phyloP scores from a whole-genome alignment of 1,140 invertebrate genomes.

The Aphaenogaster ashmeadi region DNA sequence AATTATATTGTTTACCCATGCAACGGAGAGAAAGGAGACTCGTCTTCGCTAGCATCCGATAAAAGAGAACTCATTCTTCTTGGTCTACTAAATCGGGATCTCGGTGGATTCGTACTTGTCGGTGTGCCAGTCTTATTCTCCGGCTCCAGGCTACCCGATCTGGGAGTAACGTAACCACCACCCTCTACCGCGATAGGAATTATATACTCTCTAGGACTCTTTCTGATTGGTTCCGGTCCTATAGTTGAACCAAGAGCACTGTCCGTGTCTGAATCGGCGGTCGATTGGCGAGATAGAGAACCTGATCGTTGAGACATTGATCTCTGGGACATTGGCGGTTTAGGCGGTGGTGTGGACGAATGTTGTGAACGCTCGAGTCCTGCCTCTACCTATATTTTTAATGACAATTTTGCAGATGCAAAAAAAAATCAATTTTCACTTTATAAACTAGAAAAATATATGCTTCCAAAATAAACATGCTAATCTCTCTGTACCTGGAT shows the following conservation, averaged over 20 bases:
- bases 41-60: conserved; percentile 91
- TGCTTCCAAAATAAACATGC: not conserved
- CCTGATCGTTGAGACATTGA: conserved; percentile 84
- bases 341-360: conserved; percentile 82
- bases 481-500: conserved; percentile 82
- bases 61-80: conserved; percentile 84
- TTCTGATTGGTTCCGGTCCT: conserved; percentile 92
- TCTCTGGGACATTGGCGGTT: conserved; percentile 85
- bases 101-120: conserved; percentile 78
- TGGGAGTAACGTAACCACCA: conserved; percentile 94
- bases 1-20: conserved; percentile 81
- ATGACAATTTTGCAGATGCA: not conserved
- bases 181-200: conserved; percentile 97
- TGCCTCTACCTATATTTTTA: conserved; percentile 71
- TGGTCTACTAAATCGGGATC: conserved; percentile 84
- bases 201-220: conserved; percentile 95
- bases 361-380: conserved; percentile 68
- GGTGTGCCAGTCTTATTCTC: conserved; percentile 89
- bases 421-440: not conserved
- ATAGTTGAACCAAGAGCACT: conserved; percentile 86
- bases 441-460: not conserved
- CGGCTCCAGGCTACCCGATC: conserved; percentile 92
- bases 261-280: conserved; percentile 90
- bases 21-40: conserved; percentile 88
- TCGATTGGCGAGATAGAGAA: conserved; percentile 90